phyloP scores from a whole-genome alignment of 2,888 invertebrate species.

The Drosophila glabriapex region DNA sequence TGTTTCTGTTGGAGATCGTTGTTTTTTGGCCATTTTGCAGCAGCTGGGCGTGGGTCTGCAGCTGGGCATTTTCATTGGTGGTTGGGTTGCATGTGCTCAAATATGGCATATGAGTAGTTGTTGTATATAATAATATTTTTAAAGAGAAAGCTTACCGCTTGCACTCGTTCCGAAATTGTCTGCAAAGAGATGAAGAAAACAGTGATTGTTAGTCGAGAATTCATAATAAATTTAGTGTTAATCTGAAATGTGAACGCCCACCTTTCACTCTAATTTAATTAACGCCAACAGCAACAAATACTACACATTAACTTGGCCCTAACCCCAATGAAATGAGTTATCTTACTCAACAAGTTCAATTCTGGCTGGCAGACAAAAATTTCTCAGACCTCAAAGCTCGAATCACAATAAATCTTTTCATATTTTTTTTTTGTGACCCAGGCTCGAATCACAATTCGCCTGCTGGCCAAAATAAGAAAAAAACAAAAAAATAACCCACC shows the following conservation, averaged over 20 bases:
- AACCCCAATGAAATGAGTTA: slow-evolving; percentile 49
- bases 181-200: slow-evolving; percentile 61
- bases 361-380: slow-evolving; percentile 40
- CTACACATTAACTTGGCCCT: slow-evolving; percentile 19
- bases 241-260: slow-evolving; percentile 22
- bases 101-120: neutral
- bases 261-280: slow-evolving; percentile 63
- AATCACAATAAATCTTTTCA: slow-evolving; percentile 67
- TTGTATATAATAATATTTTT: neutral
- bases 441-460: slow-evolving; percentile 39
- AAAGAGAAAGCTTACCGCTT: slow-evolving; percentile 78
- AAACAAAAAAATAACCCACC: neutral
- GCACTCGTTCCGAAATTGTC: slow-evolving; percentile 84
- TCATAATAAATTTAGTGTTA: slow-evolving; percentile 15
- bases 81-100: neutral
- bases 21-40: slow-evolving; percentile 57
- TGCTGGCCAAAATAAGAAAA: slow-evolving; percentile 11
- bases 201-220: slow-evolving; percentile 33
- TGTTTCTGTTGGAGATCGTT: slow-evolving; percentile 19
- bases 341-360: slow-evolving; percentile 63
- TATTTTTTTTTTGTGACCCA: slow-evolving; percentile 49
- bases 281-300: slow-evolving; percentile 32
- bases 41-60: slow-evolving; percentile 41
- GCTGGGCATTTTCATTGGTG: slow-evolving; percentile 45
- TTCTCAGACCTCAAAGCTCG: slow-evolving; percentile 54